Base-by-base conservation (phyloP, 2,113 vertebrate species). In the Atrichornis clamosus region DNA sequence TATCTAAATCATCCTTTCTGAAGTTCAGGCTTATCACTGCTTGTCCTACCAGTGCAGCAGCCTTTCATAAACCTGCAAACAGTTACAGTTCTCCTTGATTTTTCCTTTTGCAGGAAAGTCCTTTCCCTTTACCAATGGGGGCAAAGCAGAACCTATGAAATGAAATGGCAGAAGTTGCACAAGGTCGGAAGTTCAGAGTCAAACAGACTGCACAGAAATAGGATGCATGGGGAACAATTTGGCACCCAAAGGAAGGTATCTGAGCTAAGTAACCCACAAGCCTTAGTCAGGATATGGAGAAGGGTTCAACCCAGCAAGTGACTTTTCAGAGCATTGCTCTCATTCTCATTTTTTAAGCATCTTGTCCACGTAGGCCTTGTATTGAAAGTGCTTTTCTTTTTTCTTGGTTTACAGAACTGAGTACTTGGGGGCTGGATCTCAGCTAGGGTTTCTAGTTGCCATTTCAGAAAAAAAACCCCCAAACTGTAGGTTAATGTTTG, bases 341-440 rank as follows among this genome's bases (percentile, higher is more conserved):
- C 10, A 10, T 63, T 84, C 32, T 65, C 15, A 15, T 13, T 82
- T 44, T 24, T 18, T 41, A 47, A 70, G 30, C 3, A 6, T 15
- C 39, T 46, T 69, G 3, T 19, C 73, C 68, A 22, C 3, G 1
- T 7, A 63, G 23, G 17, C 47, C 27, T 63, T 21, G 1, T 7
- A 10, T 41, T 37, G 8, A 65, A 20, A 9, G 7, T 6, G 8
- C 3, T 74, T 52, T 32, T 20, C 42, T 33, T 58, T n/a, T n/a
- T n/a, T n/a, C n/a, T n/a, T n/a, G n/a, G n/a, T n/a, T n/a, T n/a
- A 60, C 30, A 47, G 65, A 90, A 59, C 27, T 0, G 0, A 50
- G 44, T 30, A 33, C 5, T 64, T 6, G 6, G 12, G 7, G 21
- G 6, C 10, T 23, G 24, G 12, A 47, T 27, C 19, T 63, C 55